Percentiles rank a stretch among this genome's conserved stretches.
Evolutionary conservation across 2,797 vertebrate genomes (phyloP).

Genomic region (Hylomyscus alleni): DNA sequence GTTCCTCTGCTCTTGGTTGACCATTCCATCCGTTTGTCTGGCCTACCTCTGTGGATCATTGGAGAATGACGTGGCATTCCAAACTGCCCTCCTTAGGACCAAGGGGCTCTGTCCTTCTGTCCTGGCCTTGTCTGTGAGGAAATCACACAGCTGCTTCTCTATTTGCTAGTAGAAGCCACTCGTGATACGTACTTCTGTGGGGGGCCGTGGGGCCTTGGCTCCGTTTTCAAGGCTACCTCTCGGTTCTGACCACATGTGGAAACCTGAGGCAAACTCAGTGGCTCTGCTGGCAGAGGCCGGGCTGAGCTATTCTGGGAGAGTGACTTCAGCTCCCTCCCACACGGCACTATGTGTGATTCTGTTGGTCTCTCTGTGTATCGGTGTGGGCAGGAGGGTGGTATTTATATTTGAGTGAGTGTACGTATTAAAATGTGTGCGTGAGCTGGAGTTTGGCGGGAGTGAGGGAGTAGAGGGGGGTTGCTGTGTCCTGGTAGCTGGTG

Average conservation of each 20-base stretch:
- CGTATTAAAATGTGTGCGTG: neutral
- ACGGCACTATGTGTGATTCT: neutral
- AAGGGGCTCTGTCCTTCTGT: neutral
- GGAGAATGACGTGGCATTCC: neutral
- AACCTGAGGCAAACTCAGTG: constrained; percentile 4
- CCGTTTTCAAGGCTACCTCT: constrained; percentile 67
- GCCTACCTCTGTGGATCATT: neutral
- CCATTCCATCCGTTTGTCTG: neutral
- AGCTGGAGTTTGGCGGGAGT: neutral
- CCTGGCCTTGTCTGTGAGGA: neutral
- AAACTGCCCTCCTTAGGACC: neutral
- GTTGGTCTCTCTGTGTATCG: neutral
- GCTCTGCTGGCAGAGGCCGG: constrained; percentile 34
- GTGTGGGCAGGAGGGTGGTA: neutral
- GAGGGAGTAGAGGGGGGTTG: neutral
- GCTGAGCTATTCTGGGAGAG: constrained; percentile 61
- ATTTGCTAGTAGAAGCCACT: neutral
- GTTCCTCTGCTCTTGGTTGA: neutral
- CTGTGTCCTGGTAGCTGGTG: neutral
- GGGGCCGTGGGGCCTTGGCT: constrained; percentile 11
- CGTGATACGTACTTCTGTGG: neutral
- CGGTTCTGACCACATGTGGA: constrained; percentile 35
- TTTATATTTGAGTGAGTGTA: constrained; percentile 2
- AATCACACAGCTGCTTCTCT: neutral
- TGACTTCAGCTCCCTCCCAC: constrained; percentile 48